Base-by-base conservation (phyloP, 2,888 invertebrate genomes). In the Adela reaumurella region DNA sequence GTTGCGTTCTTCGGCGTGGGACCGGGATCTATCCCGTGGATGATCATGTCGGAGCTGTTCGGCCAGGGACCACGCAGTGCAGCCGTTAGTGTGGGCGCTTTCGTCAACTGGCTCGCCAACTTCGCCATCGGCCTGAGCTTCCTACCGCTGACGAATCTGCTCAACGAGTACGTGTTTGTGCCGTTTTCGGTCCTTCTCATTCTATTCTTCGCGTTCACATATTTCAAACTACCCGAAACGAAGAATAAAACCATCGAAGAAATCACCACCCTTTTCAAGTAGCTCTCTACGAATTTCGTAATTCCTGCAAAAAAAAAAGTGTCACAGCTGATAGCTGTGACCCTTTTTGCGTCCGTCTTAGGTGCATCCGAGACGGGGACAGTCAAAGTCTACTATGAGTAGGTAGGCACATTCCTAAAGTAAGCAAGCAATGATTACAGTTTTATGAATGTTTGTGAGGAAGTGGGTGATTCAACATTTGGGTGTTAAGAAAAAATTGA, bases 1-100 rank as follows among this genome's bases (percentile, higher is more conserved):
- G 78, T 78, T n/a, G 78, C 65, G 2, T 78, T 66, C 64, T 81
- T 81, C 55, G 80, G 79, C 2, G 70, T 80, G 8, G 80, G 80
- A 1, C 80, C 80, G 1, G 79, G 79, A 51, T 81, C 80, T 1
- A 81, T 81, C 42, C 80, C 80, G 18, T 81, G 80, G 80, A 80
- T 81, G 76, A 74, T 81, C 29, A 54, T 81, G 52, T 78, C 80
- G 1, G 80, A 81, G 57, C 52, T 81, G 57, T 81, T 81, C 57
- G 74, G 74, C 0, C 79, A 79, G 56, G 77, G 78, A 2, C 69
- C 80, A 1, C 62, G 80, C 46, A 74, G 76, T 50, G 76, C 78
- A 6, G 80, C 80, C 0, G 78, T 80, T 11, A 79, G 80, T 50
- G 68, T 79, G 1, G 80, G 79, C 2, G 79, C 80, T 14, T 60